Evolutionary conservation across 2,888 invertebrate genomes (phyloP).

Genomic region (Orgyia antiqua): DNA sequence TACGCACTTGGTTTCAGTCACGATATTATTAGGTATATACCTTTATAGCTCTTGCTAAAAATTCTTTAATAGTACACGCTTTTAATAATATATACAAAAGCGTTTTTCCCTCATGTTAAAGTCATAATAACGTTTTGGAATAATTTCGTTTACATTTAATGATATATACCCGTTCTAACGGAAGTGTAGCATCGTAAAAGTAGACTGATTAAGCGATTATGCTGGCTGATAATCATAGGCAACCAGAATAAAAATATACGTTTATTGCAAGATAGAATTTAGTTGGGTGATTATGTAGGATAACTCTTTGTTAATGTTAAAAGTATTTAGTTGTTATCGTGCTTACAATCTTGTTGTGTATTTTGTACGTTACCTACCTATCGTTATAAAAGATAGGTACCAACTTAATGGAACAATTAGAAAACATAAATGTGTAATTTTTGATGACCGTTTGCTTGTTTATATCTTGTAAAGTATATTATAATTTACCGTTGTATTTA

Average conservation of each 20-base stretch:
- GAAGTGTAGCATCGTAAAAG: constrained; percentile 11
- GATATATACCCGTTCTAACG: constrained; percentile 6
- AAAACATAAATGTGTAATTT: constrained; percentile 1
- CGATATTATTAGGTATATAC: too few relatives aligned
- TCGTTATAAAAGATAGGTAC: constrained; percentile 1
- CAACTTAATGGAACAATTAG: constrained; percentile 2
- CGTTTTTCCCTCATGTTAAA: neutral
- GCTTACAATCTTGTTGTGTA: constrained; percentile 5
- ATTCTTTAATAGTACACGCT: too few relatives aligned
- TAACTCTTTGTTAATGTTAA: constrained; percentile 9
- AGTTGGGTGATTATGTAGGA: constrained; percentile 11
- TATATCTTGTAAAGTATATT: too few relatives aligned
- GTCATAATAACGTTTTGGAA: constrained; percentile 2
- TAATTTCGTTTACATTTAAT: constrained; percentile 5
- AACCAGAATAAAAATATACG: constrained; percentile 5
- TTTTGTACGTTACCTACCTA: constrained; percentile 2
- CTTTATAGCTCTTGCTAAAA: too few relatives aligned
- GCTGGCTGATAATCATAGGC: constrained; percentile 12
- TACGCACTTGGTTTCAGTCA: too few relatives aligned
- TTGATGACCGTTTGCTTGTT: neutral
- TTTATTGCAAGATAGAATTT: constrained; percentile 10
- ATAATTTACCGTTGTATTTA: too few relatives aligned
- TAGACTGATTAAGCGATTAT: constrained; percentile 16
- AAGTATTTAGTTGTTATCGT: constrained; percentile 7
- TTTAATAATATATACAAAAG: too few relatives aligned